Percentiles rank a stretch among this genome's conserved stretches.
Conservation (phyloP, 2,888 invertebrate genomes). For the Epistrophella euchroma region DNA sequence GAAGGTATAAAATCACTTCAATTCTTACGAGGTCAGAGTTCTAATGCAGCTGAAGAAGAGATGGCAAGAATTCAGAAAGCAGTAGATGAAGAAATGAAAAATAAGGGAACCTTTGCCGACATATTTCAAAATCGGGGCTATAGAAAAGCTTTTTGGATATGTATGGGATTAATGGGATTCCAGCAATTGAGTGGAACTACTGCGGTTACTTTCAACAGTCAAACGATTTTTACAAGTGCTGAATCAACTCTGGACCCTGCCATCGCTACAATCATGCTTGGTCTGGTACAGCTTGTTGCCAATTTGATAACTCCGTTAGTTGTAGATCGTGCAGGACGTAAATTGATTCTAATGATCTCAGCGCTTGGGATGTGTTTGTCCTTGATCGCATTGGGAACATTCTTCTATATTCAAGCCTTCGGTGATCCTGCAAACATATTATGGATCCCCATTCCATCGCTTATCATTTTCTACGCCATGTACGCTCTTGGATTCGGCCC, state of each 20-base stretch:
- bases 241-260: conserved; percentile 86
- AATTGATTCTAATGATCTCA: conserved; percentile 89
- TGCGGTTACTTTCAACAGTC: conserved; percentile 91
- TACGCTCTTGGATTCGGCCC: conserved; percentile 92
- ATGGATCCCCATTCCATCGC: conserved; percentile 89
- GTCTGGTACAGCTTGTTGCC: conserved; percentile 88
- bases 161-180: conserved; percentile 89
- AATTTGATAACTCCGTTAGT: conserved; percentile 89
- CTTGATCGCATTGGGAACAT: conserved; percentile 86
- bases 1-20: conserved; percentile 88
- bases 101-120: conserved; percentile 84
- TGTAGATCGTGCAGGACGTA: conserved; percentile 91
- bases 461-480: conserved; percentile 89
- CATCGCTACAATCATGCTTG: conserved; percentile 90
- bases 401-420: conserved; percentile 86
- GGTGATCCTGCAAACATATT: conserved; percentile 84
- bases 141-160: conserved; percentile 90
- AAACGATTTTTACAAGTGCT: conserved; percentile 88
- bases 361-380: conserved; percentile 88
- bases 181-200: conserved; percentile 94
- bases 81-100: conserved; percentile 83
- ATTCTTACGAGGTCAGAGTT: conserved; percentile 87
- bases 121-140: conserved; percentile 88
- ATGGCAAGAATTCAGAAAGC: conserved; percentile 86
- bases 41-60: conserved; percentile 87